phyloP scores from a whole-genome alignment of 2,113 vertebrate species.

The Fregetta grallaria region DNA sequence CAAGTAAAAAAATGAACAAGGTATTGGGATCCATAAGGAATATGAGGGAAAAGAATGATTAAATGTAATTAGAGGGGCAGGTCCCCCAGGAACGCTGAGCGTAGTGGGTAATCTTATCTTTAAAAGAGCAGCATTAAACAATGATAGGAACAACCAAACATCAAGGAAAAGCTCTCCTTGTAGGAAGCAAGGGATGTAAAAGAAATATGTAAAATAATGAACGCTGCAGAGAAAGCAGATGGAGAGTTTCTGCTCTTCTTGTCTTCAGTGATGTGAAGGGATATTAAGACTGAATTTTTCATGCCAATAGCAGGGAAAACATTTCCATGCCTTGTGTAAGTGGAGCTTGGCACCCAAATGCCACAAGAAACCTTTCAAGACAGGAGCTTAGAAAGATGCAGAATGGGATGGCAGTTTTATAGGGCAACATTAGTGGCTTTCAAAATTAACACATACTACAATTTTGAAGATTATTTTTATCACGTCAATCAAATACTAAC shows the following conservation, averaged over 20 bases:
- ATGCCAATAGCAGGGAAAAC: background rate
- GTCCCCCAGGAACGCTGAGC: background rate
- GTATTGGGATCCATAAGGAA: background rate
- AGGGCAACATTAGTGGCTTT: background rate
- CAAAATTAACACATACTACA: background rate
- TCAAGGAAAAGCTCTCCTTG: background rate
- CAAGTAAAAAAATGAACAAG: background rate
- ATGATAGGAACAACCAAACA: background rate
- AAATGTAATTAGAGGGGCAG: background rate
- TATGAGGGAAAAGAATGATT: background rate
- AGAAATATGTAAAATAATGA: background rate
- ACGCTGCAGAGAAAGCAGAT: background rate
- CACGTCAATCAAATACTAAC: background rate
- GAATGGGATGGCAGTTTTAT: background rate
- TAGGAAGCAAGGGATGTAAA: background rate
- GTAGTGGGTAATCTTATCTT: background rate
- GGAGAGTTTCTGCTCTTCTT: background rate
- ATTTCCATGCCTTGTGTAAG: background rate
- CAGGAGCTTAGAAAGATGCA: background rate
- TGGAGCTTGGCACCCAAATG: background rate
- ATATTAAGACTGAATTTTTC: conserved; percentile 32
- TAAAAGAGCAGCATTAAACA: conserved; percentile 24
- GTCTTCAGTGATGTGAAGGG: background rate
- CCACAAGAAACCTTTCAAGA: background rate
- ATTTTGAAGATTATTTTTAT: background rate